Evolutionary conservation across 2,113 vertebrate species (phyloP).

Genomic region (Xenopus laevis): DNA sequence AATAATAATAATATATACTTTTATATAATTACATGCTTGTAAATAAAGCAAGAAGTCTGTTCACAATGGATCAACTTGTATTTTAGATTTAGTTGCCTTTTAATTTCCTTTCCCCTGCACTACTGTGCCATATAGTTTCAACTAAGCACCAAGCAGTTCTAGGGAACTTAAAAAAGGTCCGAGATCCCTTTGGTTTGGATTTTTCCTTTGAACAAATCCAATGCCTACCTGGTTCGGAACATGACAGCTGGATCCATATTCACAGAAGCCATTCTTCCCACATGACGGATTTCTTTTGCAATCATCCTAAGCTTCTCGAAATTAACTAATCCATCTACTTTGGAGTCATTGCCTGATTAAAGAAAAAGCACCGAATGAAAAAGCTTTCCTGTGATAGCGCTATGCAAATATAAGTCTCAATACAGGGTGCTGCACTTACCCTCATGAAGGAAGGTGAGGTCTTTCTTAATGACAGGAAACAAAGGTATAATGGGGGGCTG

Average conservation of each 20-base stretch:
- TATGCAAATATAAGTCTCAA: background rate
- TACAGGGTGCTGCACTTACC: slow-evolving; percentile 62
- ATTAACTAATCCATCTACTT: slow-evolving; percentile 95
- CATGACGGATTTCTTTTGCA: slow-evolving; percentile 95
- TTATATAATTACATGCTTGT: too few species aligned
- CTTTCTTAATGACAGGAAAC: slow-evolving; percentile 98
- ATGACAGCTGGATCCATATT: slow-evolving; percentile 98
- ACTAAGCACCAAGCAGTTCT: too few species aligned
- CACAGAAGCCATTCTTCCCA: slow-evolving; percentile 93
- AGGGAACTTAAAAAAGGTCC: too few species aligned
- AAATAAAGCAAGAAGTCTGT: too few species aligned
- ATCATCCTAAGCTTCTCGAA: slow-evolving; percentile 99
- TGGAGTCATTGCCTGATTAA: slow-evolving; percentile 87
- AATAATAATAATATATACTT: too few species aligned
- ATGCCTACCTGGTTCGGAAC: slow-evolving; percentile 87
- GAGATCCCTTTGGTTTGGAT: too few species aligned
- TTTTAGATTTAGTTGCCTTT: too few species aligned
- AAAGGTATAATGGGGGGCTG: slow-evolving; percentile 95
- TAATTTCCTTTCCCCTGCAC: too few species aligned
- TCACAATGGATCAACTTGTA: too few species aligned
- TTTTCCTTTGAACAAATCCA: too few species aligned
- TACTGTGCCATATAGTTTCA: too few species aligned
- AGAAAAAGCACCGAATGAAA: background rate
- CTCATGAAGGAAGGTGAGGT: slow-evolving; percentile 97
- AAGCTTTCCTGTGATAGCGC: background rate